Percentiles rank a stretch among this genome's conserved stretches.
phyloP scores from a whole-genome alignment of 2,797 vertebrate genomes.

The Lepidocolaptes lacrymiger region DNA sequence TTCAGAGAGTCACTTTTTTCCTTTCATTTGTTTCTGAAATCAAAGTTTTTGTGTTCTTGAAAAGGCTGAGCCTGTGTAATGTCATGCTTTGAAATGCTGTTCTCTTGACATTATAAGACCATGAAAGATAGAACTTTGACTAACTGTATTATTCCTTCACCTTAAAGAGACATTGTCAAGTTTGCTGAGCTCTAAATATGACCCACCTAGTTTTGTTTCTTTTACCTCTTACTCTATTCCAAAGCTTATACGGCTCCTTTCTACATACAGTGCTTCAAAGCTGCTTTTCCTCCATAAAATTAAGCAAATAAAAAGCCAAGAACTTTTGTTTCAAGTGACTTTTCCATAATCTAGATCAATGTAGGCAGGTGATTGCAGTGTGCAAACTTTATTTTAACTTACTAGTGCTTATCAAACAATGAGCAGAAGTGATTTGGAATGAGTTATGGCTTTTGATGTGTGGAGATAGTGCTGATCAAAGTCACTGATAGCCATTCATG shows the following conservation, averaged over 20 bases:
- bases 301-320: neutral
- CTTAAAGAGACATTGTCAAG: constrained; percentile 34
- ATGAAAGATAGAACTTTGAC: constrained; percentile 34
- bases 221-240: neutral
- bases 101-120: constrained; percentile 48
- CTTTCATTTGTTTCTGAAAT: constrained; percentile 62
- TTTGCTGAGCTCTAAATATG: constrained; percentile 15
- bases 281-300: neutral
- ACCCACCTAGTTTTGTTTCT: constrained; percentile 16
- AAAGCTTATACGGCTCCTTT: neutral
- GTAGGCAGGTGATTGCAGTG: neutral
- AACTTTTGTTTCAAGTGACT: neutral
- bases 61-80: constrained; percentile 30
- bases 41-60: constrained; percentile 57
- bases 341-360: neutral
- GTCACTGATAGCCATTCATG: neutral
- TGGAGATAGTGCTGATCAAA: constrained; percentile 50
- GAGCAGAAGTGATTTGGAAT: neutral
- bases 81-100: constrained; percentile 54
- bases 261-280: neutral
- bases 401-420: constrained; percentile 5
- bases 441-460: constrained; percentile 48
- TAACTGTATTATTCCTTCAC: constrained; percentile 22
- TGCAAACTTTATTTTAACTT: neutral
- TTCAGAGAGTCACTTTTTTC: neutral